Conservation (phyloP, 2,888 invertebrate species). For the Coleophora deauratella region DNA sequence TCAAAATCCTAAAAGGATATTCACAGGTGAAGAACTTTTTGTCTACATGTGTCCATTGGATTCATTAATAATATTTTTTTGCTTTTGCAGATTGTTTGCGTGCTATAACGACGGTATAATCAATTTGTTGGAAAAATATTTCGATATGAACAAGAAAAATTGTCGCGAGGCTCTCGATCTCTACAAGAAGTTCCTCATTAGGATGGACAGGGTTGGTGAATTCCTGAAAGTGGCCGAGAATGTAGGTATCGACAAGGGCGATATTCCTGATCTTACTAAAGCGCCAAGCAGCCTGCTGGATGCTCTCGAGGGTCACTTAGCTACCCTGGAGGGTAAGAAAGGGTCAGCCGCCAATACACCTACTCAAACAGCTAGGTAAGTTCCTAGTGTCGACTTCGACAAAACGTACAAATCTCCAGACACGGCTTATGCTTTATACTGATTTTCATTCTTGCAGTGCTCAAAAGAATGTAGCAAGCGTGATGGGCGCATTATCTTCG, state of each 20-base stretch:
- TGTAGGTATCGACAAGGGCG: conserved; percentile 98
- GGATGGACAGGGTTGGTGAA: conserved; percentile 99
- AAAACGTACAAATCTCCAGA: background rate
- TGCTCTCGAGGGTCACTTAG: conserved; percentile 96
- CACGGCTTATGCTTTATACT: too few species aligned
- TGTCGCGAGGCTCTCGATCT: conserved; percentile 97
- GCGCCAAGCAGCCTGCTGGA: conserved; percentile 98
- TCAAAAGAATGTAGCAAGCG: conserved; percentile 92
- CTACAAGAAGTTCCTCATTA: conserved; percentile 98
- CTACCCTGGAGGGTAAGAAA: conserved; percentile 94
- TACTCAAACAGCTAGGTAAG: conserved; percentile 86
- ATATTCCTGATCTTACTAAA: conserved; percentile 98
- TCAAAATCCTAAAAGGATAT: too few species aligned
- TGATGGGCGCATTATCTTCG: conserved; percentile 89
- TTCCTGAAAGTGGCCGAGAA: conserved; percentile 93
- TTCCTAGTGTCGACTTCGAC: conserved; percentile 5
- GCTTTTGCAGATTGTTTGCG: conserved; percentile 83
- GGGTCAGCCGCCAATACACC: conserved; percentile 89
- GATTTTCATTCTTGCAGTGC: conserved; percentile 65
- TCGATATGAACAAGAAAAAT: conserved; percentile 99
- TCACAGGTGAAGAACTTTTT: too few species aligned
- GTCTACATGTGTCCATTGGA: too few species aligned
- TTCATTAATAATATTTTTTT: background rate
- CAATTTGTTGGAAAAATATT: conserved; percentile 98
- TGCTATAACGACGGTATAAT: conserved; percentile 99